phyloP scores from a whole-genome alignment of 2,888 invertebrate species.

The Dynastes grantii region DNA sequence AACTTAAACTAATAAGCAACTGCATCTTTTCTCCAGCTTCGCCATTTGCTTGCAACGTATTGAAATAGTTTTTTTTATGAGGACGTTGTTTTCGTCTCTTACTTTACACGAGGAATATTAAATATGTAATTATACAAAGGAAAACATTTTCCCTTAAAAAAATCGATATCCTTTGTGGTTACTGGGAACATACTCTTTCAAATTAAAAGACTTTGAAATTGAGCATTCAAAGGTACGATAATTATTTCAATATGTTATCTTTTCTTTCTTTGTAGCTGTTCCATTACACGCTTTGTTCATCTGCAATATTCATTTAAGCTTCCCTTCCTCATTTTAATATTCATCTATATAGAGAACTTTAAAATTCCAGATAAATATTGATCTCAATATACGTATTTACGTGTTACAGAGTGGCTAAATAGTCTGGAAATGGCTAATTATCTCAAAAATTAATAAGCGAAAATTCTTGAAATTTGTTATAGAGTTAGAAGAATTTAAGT shows the following conservation, averaged over 20 bases:
- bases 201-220: background rate
- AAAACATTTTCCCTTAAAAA: too few relatives aligned
- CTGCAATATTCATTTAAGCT: background rate
- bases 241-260: conserved; percentile 12
- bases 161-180: too few relatives aligned
- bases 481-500: too few relatives aligned
- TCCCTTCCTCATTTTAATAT: background rate
- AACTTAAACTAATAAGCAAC: conserved; percentile 7
- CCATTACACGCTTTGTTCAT: conserved; percentile 1
- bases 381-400: background rate
- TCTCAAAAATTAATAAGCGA: too few relatives aligned
- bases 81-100: background rate
- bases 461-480: too few relatives aligned
- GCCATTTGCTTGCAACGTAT: conserved; percentile 23
- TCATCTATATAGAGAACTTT: background rate
- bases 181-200: too few relatives aligned
- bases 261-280: background rate
- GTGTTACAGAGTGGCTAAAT: too few relatives aligned
- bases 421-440: too few relatives aligned
- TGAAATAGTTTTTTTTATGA: conserved; percentile 26
- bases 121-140: background rate
- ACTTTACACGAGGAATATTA: background rate
- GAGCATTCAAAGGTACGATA: background rate
- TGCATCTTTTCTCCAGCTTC: conserved; percentile 1
- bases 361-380: background rate